Conservation (phyloP, 1,140 invertebrate species). For the Vanessa atalanta region DNA sequence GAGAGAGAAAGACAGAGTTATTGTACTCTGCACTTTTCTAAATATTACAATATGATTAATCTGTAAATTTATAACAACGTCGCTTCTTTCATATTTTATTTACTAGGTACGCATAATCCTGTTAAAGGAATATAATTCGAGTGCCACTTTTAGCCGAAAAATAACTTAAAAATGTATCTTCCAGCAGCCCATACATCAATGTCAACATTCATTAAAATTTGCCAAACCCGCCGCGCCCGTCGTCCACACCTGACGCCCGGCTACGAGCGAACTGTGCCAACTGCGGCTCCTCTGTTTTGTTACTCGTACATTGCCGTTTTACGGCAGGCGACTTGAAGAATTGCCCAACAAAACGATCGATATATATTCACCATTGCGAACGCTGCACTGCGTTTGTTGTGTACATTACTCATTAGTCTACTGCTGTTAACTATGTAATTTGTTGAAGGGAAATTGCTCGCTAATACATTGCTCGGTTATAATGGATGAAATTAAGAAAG, state of each 20-base stretch:
- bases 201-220: slow-evolving; percentile 77
- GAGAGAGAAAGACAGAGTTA: too few relatives aligned
- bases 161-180: slow-evolving; percentile 40
- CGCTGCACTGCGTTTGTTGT: neutral
- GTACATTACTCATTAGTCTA: slow-evolving; percentile 14
- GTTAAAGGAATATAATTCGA: neutral
- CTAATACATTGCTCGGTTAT: slow-evolving; percentile 29
- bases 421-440: slow-evolving; percentile 13
- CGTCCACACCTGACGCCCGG: slow-evolving; percentile 65
- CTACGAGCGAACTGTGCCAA: slow-evolving; percentile 43
- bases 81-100: neutral
- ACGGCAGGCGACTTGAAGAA: slow-evolving; percentile 18
- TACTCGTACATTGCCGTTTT: slow-evolving; percentile 50
- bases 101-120: neutral
- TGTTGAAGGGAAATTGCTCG: slow-evolving; percentile 11
- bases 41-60: too few relatives aligned
- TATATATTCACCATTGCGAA: slow-evolving; percentile 10
- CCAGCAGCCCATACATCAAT: slow-evolving; percentile 41
- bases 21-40: too few relatives aligned
- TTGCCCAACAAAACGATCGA: slow-evolving; percentile 7
- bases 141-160: slow-evolving; percentile 3
- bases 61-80: neutral
- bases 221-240: slow-evolving; percentile 64
- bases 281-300: slow-evolving; percentile 38
- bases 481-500: slow-evolving; percentile 20